Evolutionary conservation across 1,140 invertebrate genomes (phyloP).

Genomic region (Meloidogyne hapla): DNA sequence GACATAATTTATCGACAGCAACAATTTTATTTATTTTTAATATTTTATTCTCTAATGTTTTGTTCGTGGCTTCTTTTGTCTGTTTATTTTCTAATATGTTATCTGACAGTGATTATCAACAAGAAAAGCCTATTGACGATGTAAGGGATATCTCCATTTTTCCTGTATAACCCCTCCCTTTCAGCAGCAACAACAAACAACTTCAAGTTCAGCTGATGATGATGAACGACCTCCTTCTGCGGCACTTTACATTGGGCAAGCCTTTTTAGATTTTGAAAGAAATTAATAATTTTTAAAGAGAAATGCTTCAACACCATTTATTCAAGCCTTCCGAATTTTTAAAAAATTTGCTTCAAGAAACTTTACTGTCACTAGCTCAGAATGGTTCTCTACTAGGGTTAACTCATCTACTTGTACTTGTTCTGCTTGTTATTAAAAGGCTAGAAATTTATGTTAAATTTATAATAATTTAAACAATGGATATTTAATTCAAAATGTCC

Average conservation of each 20-base stretch:
- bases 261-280: background rate
- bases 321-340: conserved; percentile 56
- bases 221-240: conserved; percentile 35
- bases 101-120: conserved; percentile 37
- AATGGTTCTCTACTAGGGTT: conserved; percentile 59
- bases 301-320: conserved; percentile 59
- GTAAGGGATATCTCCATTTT: background rate
- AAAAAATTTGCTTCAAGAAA: conserved; percentile 62
- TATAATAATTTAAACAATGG: too few relatives aligned
- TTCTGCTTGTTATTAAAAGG: conserved; percentile 49
- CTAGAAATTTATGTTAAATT: background rate
- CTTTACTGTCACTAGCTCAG: conserved; percentile 61
- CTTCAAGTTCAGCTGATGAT: conserved; percentile 13
- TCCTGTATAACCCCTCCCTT: background rate
- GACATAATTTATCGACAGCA: conserved; percentile 57
- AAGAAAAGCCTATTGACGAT: background rate
- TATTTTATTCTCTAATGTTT: conserved; percentile 61
- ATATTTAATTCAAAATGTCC: too few relatives aligned
- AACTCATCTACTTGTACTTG: conserved; percentile 57
- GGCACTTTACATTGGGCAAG: background rate
- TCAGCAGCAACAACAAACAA: conserved; percentile 9
- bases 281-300: conserved; percentile 23
- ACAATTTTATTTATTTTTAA: conserved; percentile 63
- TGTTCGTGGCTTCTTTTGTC: conserved; percentile 60
- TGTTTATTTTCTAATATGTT: conserved; percentile 59